Base-by-base conservation (phyloP, 2,888 invertebrate species). In the Drosophila recens region DNA sequence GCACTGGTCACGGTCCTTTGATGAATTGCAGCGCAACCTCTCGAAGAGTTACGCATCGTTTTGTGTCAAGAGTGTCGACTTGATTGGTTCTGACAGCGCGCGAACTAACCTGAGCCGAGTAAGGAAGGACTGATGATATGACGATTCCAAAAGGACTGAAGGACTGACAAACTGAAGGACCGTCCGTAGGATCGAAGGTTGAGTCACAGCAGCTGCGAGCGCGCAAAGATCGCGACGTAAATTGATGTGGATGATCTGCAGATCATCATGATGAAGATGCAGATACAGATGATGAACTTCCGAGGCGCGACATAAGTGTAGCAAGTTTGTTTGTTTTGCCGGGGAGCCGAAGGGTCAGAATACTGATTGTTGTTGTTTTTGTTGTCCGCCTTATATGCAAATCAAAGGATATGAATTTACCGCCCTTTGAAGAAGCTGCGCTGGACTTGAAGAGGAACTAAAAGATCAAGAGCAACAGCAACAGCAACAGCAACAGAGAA, bases 1-100 rank as follows among this genome's bases (percentile, higher is more conserved):
- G 75, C 75, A 79, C 78, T 82, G 83, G 85, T 80, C 83, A 84
- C 70, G 87, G 79, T 71, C 84, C 87, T 83, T 85, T 87, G 82
- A 85, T 79, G 78, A 75, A 75, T 84, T 78, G 61, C 61, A 52
- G 30, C 17, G 54, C 58, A 78, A 75, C 76, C 87, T 87, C 87
- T 84, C 84, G 82, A 84, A 85, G 84, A 84, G 87, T 87, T 84
- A 84, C 84, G 87, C 84, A 84, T 84, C 86, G 84, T 80, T 87
- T 84, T 84, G 86, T 82, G 84, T 85, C 80, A 87, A 79, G 84
- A 82, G 86, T 82, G 86, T 82, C 82, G 90, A 80, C 80, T 89
- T 86, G 90, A 90, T 90, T 87, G 87, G 78, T 85, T 90, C 80
- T 90, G 90, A 90, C 90, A 90, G 90, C 89, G 88, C 88, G 83